Evolutionary conservation across 1,140 invertebrate genomes (phyloP), one percentile per base, ranked within the genome.

Genomic region (Portunus trituberculatus): DNA sequence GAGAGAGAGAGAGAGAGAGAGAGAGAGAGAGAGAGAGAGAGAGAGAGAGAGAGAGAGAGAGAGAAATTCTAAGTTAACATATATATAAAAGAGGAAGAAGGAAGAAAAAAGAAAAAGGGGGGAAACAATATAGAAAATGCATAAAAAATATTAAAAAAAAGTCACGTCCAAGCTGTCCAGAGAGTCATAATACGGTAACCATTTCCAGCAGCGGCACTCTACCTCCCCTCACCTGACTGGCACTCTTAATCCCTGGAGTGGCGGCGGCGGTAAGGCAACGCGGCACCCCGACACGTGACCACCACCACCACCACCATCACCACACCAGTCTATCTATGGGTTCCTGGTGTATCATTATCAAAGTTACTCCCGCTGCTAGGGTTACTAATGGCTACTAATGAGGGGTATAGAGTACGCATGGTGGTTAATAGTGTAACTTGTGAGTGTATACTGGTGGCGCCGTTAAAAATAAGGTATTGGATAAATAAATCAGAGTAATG

Each of bases 1-100:
- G 29, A 39, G 7, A 32, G 3, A 88, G 29, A 88, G 29, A 86
- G 83, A 86, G 83, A 86, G 83, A 86, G 83, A 86, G n/a, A 87
- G 84, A 87, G n/a, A 28, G n/a, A 87, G 84, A 87, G n/a, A n/a
- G n/a, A 87, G 84, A 87, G n/a, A 28, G n/a, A 87, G 84, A n/a
- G n/a, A 28, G n/a, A 87, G 84, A 87, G 39, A 39, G 32, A 87
- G 84, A 87, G n/a, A 28, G 84, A 87, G 84, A 87, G 84, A 87
- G 84, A 87, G 84, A 87, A n/a, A n/a, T 39, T 39, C 1, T 1
- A 39, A 39, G 39, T 2, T 39, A 39, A 39, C 39, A 39, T 39
- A 39, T 39, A 39, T 39, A 39, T 39, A 39, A 39, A 39, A 59
- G 48, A 52, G 48, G 14, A 6, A 59, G 8, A 46, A 4, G 39